Base-by-base conservation (phyloP, 2,888 invertebrate genomes). In the Andrena bicolor region DNA sequence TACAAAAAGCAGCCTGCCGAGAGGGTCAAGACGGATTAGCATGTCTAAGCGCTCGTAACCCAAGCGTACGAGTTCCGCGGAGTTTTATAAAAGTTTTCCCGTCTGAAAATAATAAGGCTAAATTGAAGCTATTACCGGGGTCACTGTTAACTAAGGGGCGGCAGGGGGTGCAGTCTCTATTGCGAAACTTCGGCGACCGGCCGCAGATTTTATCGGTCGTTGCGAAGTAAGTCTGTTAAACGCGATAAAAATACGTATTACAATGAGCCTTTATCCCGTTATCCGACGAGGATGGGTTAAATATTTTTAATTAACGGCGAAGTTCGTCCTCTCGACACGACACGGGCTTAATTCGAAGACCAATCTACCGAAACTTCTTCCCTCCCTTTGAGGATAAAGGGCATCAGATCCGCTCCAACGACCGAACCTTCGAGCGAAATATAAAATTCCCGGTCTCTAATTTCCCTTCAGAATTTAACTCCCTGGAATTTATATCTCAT, bases 101-200 rank as follows among this genome's bases (percentile, higher is more conserved):
- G 60, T 53, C 58, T 64, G 83, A 80, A 85, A 88, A 88, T 88
- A 88, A 88, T 88, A 88, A 86, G 83, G 76, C 77, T 84, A 80
- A 89, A 88, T 89, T 87, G 84, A 87, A 86, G 80, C 87, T 82
- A 86, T 88, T 89, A 89, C 82, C 79, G 58, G 78, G 66, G 53
- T 61, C 61, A 63, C 83, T 64, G 78, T 87, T 88, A 87, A 87
- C 84, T 60, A 61, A 75, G 56, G 69, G 35, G 48, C 53, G 28
- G 49, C 77, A 61, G 53, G 76, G 73, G 53, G 61, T 30, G 76
- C 56, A 49, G 74, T 76, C 83, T 79, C 83, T 87, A 86, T 87
- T 80, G 82, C 75, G 53, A 77, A 88, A 88, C 73, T 88, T 88
- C 79, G 78, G 73, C 58, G 58, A 49, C 56, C 65, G 49, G 48